Base-by-base conservation (phyloP, 1,140 invertebrate species). In the Microplitis mediator region DNA sequence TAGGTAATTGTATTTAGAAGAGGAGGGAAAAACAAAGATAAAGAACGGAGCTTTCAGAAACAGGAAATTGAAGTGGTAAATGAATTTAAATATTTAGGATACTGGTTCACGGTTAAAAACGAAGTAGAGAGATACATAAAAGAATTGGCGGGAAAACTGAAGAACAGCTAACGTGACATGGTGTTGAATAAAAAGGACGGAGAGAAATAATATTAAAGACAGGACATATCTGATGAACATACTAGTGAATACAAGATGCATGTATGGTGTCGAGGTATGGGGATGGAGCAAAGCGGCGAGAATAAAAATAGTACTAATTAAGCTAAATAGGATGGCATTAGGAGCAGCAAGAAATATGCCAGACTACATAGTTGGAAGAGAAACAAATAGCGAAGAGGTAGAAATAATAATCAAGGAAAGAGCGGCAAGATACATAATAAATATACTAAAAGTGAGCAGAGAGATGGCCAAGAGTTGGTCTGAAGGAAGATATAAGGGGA, bases 231-330 rank as follows among this genome's bases (percentile, higher is more conserved):
- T 75, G 9, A 39, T 63, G 32, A 68, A 71, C 16, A 51, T 39
- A 1, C 68, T 67, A 35, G 64, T 73, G 5, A 73, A 58, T 5
- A n/a, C 69, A 39, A 56, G 64, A 13, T 32, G 35, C 1, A 16
- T 73, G 8, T 72, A 76, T 16, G 64, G 71, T 23, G 62, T 58
- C 2, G 63, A 73, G 35, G 62, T 74, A 23, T 74, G 69, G 69
- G 72, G 66, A 9, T 74, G 67, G 63, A 39, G 16, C 50, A 61
- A 62, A 51, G 65, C 23, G 50, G 52, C 58, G 9, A 34, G 6
- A 4, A 34, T 62, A 11, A 60, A 71, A 54, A 63, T 9, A 56
- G 54, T 75, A 9, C 71, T 70, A 14, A 45, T 50, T 16, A 34
- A 52, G 5, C 4, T 16, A 16, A 51, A 36, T 5, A 71, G 45